Base-by-base conservation (phyloP, 2,113 vertebrate genomes). In the Origma solitaria region DNA sequence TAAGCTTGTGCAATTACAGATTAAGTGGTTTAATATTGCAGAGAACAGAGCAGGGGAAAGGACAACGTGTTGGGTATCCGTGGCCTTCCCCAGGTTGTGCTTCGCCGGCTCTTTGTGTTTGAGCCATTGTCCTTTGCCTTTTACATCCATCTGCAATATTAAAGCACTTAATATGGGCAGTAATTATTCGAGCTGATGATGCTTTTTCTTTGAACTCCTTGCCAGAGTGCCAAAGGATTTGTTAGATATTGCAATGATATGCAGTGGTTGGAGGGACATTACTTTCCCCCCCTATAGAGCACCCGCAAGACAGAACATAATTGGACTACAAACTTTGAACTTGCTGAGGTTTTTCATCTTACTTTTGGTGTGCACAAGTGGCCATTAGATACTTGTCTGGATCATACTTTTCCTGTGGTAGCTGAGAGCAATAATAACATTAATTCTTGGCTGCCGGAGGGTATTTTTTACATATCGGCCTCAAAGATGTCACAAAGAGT, bases 11-110 rank as follows among this genome's bases (percentile, higher is more conserved):
- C 97, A 97, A 97, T 97, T 98, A 97, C 91, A 85, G 92, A 95
- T 96, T 94, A 95, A 97, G 88, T 97, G 95, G 94, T 97, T 97
- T 97, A 97, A 97, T 97, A 97, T 96, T 95, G 93, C 95, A 91
- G 78, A 35, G 77, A 89, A 27, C 33, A 94, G 82, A 88, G 37
- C 22, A 88, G 96, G 86, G 92, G 64, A 94, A 94, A 96, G 72
- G 77, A 92, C 94, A 96, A 88, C 1, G 71, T 92, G 90, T 71
- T 82, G 92, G 91, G 31, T 94, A 85, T 80, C 94, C 28, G 27
- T n/a, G 58, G 76, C 91, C 81, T 94, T 94, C 94, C 91, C 84
- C 82, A 87, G 51, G 94, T 69, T 69, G 9, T 64, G 49, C 95
- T 95, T 94, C 66, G 11, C 62, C 3, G 6, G 69, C 37, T 80